phyloP scores from a whole-genome alignment of 2,888 invertebrate species.

The Lepidonotus clava region DNA sequence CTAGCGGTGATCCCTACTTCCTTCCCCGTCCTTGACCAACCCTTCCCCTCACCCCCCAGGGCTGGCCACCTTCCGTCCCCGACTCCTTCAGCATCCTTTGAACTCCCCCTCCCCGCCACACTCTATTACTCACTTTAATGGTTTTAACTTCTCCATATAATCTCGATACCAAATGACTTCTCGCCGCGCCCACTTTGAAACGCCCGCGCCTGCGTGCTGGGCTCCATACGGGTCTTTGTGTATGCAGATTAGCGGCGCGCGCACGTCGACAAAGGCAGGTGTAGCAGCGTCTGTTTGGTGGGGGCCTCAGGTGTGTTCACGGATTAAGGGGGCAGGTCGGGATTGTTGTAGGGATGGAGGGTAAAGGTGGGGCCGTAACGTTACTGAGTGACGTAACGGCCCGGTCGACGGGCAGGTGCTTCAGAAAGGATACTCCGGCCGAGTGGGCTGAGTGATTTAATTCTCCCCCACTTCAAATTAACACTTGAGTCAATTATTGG shows the following conservation, averaged over 20 bases:
- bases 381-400: not conserved
- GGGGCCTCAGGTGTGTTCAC: not conserved
- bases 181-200: not conserved
- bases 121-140: not conserved
- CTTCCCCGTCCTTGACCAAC: not conserved
- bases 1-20: not conserved
- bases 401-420: not conserved
- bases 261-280: constrained; percentile 12
- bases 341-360: not conserved
- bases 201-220: not conserved
- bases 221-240: not conserved
- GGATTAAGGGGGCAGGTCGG: not conserved
- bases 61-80: not conserved
- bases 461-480: not conserved
- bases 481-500: not conserved
- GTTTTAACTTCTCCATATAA: not conserved
- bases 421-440: not conserved
- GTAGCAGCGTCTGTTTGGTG: not conserved
- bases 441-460: not conserved
- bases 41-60: not conserved
- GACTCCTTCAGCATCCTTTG: not conserved
- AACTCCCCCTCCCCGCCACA: not conserved
- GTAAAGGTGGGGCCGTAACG: not conserved
- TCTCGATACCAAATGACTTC: not conserved
- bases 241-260: not conserved